These are phyloP conservation scores for Zaprionus obscuricornis DNA, from an alignment of 2,888 invertebrate species.

Conservation along the genomic window DNA sequence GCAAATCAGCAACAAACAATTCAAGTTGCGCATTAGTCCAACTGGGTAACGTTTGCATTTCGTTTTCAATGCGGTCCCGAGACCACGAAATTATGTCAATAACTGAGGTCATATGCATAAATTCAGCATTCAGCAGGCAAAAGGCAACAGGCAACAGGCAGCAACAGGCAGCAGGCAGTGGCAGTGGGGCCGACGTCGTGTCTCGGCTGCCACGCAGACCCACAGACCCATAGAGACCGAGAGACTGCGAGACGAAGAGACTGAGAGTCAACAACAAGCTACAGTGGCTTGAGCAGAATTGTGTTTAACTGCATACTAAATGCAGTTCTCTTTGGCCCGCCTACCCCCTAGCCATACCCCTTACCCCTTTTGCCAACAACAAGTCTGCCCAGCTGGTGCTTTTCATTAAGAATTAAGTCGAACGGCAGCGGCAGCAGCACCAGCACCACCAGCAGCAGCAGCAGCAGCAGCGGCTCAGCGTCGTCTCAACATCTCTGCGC, in stretches of 20 bases:
- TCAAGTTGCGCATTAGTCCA: slow-evolving; percentile 46
- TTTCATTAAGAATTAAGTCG: slow-evolving; percentile 63
- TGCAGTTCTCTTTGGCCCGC: slow-evolving; percentile 31
- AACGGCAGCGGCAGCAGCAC: slow-evolving; percentile 5
- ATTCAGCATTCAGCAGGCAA: slow-evolving; percentile 59
- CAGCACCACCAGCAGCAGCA: too few relatives aligned
- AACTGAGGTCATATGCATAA: slow-evolving; percentile 79
- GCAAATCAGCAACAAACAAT: too few relatives aligned
- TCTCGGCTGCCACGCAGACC: slow-evolving; percentile 62
- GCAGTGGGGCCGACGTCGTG: slow-evolving; percentile 53
- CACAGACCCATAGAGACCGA: slow-evolving; percentile 64
- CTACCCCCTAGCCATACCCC: background rate
- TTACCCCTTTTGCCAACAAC: background rate
- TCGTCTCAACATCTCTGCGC: background rate
- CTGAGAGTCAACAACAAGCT: too few relatives aligned
- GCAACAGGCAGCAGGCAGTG: slow-evolving; percentile 8
- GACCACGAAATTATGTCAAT: slow-evolving; percentile 76
- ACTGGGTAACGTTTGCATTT: slow-evolving; percentile 62
- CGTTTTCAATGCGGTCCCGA: slow-evolving; percentile 59
- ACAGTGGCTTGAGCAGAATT: slow-evolving; percentile 27
- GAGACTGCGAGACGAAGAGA: background rate
- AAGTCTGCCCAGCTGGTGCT: slow-evolving; percentile 43
- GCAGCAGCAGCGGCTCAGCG: slow-evolving; percentile 16
- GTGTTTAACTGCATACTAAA: slow-evolving; percentile 69
- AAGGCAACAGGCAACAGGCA: background rate